Evolutionary conservation across 2,113 vertebrate species (phyloP), one percentile per base, ranked within the genome.

Genomic region (Tonatia bakeri): DNA sequence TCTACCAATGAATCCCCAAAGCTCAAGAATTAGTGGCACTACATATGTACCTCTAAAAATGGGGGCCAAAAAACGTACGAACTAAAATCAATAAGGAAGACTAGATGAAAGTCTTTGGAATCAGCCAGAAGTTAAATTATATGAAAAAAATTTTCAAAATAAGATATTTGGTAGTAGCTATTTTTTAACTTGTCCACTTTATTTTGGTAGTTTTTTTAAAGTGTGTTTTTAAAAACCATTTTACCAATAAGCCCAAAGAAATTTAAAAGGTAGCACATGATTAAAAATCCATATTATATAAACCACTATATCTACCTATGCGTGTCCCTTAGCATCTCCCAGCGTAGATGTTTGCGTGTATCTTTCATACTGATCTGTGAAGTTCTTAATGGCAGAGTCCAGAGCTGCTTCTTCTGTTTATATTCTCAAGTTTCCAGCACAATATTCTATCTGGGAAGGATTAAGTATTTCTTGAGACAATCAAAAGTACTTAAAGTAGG

Each of bases 391-490:
- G 54, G 36, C 45, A 67, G 47, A 91, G 75, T 83, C 50, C 69
- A 91, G 33, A 65, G n/a, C 64, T 83, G 15, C 17, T 75, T 88
- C 36, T 61, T 88, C n/a, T 83, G 72, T 69, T 16, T 54, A 91
- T 84, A 43, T 85, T 76, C 61, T 54, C 52, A 89, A 65, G 28
- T 73, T 88, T 24, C 69, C 67, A 87, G 8, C n/a, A 92, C 24
- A 77, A 43, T 82, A n/a, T 72, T 94, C 69, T 72, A 72, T 19
- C 36, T 28, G 70, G n/a, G 75, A n/a, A 96, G 19, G 47, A 82
- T 47, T 89, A 86, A 89, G 1, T 56, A 94, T 17, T 94, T 95
- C 50, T 92, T 79, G 64, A 96, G 76, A 64, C 8, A 19, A 80
- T 72, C 3, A 15, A 65, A 77, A 87, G 24, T 38, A 45, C 7